Conservation (phyloP, 2,113 vertebrate species). For the Nothocercus julius region DNA sequence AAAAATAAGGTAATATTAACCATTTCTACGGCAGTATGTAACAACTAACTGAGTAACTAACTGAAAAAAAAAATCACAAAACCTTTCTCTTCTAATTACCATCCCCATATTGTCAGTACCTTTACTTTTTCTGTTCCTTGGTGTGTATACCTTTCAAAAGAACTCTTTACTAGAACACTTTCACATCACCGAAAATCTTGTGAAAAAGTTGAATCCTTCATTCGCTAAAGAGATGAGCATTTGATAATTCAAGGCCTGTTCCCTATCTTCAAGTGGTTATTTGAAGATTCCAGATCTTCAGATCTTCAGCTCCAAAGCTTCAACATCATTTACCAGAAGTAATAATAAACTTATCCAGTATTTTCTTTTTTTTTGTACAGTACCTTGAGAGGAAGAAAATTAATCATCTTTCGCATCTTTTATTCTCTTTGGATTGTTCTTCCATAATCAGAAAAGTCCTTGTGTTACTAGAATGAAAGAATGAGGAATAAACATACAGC, state of each 20-base stretch:
- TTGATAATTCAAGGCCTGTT: neutral
- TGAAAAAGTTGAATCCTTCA: conserved; percentile 6
- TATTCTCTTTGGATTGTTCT: neutral
- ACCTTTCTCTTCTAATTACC: neutral
- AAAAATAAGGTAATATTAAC: neutral
- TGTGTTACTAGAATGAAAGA: neutral
- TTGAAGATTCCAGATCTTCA: neutral
- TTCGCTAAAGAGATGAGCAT: conserved; percentile 24
- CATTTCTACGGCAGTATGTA: neutral
- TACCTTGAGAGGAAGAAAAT: neutral
- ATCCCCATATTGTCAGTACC: neutral
- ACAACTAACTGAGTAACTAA: neutral
- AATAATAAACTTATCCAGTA: neutral
- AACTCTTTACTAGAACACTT: conserved; percentile 6
- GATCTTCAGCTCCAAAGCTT: neutral
- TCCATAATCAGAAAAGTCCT: neutral
- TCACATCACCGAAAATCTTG: conserved; percentile 11
- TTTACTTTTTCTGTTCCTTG: neutral
- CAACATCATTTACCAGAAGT: neutral
- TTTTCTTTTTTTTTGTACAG: neutral
- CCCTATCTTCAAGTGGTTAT: neutral
- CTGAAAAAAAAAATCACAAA: neutral
- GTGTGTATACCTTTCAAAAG: neutral
- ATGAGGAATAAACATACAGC: neutral
- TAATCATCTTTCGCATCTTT: neutral